These are phyloP conservation scores for Okamejei kenojei DNA, from an alignment of 2,797 vertebrate species.

Conservation along the genomic window DNA sequence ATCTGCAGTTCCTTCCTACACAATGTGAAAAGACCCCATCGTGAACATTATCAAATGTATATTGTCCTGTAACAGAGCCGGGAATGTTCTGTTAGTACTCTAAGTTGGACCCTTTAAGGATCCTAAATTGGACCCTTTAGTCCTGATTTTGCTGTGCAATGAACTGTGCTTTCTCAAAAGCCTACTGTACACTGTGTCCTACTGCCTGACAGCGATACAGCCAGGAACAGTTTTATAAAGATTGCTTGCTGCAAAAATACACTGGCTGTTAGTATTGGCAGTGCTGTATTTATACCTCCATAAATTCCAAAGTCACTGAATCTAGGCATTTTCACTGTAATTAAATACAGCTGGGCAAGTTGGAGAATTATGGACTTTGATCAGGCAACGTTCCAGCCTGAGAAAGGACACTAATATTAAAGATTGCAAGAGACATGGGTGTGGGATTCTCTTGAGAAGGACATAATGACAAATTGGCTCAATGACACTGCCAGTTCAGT, in stretches of 20 bases:
- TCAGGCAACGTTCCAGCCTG: constrained; percentile 40
- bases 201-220: background rate
- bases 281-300: constrained; percentile 25
- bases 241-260: background rate
- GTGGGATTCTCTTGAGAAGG: background rate
- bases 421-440: constrained; percentile 36
- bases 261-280: constrained; percentile 44
- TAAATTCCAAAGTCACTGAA: constrained; percentile 32
- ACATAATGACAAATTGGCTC: background rate
- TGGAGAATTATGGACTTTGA: constrained; percentile 40
- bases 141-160: background rate
- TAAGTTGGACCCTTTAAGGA: too few species aligned
- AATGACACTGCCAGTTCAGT: background rate
- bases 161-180: background rate
- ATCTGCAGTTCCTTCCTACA: too few species aligned
- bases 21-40: too few species aligned
- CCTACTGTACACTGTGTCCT: background rate
- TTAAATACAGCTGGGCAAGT: constrained; percentile 42
- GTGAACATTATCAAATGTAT: background rate
- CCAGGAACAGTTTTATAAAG: background rate
- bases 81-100: background rate
- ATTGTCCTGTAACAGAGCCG: background rate
- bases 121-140: background rate
- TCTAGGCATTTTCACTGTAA: constrained; percentile 36
- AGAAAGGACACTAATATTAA: constrained; percentile 41